Evolutionary conservation across 2,888 invertebrate genomes (phyloP).

Genomic region (Orthosia gothica): DNA sequence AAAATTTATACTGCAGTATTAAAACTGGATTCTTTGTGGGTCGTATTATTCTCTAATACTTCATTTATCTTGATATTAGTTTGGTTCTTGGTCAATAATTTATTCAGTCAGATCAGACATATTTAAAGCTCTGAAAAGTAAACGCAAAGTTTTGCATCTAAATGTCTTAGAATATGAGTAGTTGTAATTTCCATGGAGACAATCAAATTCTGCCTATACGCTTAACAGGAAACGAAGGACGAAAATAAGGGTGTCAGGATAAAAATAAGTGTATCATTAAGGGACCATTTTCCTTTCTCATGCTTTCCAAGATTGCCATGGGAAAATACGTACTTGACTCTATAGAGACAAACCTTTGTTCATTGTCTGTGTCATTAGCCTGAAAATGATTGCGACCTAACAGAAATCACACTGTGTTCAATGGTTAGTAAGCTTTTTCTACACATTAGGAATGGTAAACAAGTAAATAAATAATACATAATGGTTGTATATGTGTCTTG

Average conservation of each 20-base stretch:
- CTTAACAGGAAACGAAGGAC: neutral
- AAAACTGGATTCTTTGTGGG: neutral
- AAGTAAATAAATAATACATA: conserved; percentile 52
- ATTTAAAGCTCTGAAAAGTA: neutral
- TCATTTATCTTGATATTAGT: neutral
- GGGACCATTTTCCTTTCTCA: conserved; percentile 25
- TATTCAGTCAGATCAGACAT: neutral
- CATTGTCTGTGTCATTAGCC: neutral
- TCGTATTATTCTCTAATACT: neutral
- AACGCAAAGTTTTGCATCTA: neutral
- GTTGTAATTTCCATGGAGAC: neutral
- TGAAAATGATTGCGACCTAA: conserved; percentile 9
- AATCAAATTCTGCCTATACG: conserved; percentile 13
- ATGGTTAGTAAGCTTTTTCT: conserved; percentile 12
- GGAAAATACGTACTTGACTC: conserved; percentile 11
- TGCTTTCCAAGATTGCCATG: neutral
- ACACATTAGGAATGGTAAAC: conserved; percentile 28
- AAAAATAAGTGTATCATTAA: conserved; percentile 35
- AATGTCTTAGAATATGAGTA: neutral
- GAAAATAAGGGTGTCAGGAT: conserved; percentile 26
- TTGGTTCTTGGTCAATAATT: conserved; percentile 4
- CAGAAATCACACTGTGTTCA: conserved; percentile 11
- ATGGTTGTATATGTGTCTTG: conserved; percentile 9
- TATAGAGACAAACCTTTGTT: neutral
- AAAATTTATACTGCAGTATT: neutral